Conservation (phyloP, 1,140 invertebrate genomes). For the Drosophila gunungcola region DNA sequence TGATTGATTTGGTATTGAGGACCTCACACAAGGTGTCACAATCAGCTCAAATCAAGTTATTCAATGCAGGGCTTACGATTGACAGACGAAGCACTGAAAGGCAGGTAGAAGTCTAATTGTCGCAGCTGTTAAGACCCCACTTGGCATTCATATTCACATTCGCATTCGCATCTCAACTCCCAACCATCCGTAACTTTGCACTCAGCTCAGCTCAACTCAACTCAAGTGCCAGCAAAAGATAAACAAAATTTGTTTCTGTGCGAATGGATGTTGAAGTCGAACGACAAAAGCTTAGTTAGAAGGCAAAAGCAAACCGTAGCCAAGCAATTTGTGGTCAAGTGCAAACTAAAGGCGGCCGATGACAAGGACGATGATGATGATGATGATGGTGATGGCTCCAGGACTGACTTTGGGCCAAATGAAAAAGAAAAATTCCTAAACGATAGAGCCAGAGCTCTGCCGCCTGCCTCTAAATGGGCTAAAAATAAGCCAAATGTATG, state of each 20-base stretch:
- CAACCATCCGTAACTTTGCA: conserved; percentile 55
- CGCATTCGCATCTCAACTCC: not conserved
- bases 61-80: conserved; percentile 33
- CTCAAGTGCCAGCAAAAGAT: conserved; percentile 66
- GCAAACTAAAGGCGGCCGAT: conserved; percentile 53
- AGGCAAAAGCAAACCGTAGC: conserved; percentile 72
- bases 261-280: conserved; percentile 33
- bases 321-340: conserved; percentile 78
- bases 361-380: conserved; percentile 16
- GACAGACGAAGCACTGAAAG: conserved; percentile 7
- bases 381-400: not conserved
- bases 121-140: conserved; percentile 60
- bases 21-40: conserved; percentile 38
- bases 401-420: conserved; percentile 5
- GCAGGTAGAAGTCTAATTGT: conserved; percentile 60
- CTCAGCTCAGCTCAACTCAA: conserved; percentile 40
- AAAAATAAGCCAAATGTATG: conserved; percentile 76
- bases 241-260: conserved; percentile 64
- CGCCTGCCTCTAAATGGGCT: conserved; percentile 66
- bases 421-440: conserved; percentile 40
- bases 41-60: conserved; percentile 45
- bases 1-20: conserved; percentile 18
- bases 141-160: conserved; percentile 14
- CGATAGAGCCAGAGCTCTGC: conserved; percentile 47
- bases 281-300: conserved; percentile 69